Evolutionary conservation across 2,888 invertebrate species (phyloP).

Genomic region (Drosophila formosana): DNA sequence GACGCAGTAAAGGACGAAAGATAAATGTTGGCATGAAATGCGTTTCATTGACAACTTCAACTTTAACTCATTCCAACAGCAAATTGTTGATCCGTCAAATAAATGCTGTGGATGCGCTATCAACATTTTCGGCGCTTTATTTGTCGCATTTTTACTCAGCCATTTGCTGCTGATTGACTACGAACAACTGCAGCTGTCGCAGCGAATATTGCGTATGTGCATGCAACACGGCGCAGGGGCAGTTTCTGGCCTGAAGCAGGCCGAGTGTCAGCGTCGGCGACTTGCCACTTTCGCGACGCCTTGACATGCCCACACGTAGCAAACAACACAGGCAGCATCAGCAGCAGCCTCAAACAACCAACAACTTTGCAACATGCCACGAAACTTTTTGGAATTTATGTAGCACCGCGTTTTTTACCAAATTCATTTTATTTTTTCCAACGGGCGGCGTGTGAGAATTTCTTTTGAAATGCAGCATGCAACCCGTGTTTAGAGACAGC

Average conservation of each 20-base stretch:
- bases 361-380: slow-evolving; percentile 78
- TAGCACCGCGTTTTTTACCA: slow-evolving; percentile 42
- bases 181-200: slow-evolving; percentile 40
- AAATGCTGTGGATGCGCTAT: slow-evolving; percentile 46
- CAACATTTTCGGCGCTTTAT: slow-evolving; percentile 53
- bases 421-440: slow-evolving; percentile 22
- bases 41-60: background rate
- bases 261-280: slow-evolving; percentile 39
- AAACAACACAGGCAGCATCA: slow-evolving; percentile 24
- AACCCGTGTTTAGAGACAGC: slow-evolving; percentile 62
- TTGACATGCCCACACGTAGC: slow-evolving; percentile 77
- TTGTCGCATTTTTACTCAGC: slow-evolving; percentile 54
- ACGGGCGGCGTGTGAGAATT: slow-evolving; percentile 80
- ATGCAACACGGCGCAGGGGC: slow-evolving; percentile 40
- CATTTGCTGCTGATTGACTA: slow-evolving; percentile 60
- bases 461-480: slow-evolving; percentile 73
- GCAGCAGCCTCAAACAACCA: slow-evolving; percentile 52
- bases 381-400: slow-evolving; percentile 74
- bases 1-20: slow-evolving; percentile 5
- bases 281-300: slow-evolving; percentile 66
- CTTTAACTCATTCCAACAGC: background rate
- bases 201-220: slow-evolving; percentile 67
- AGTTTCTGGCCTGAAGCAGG: slow-evolving; percentile 16
- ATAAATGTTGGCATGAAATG: background rate
- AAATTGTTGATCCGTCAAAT: slow-evolving; percentile 14